These are phyloP conservation scores for Phylloscopus collybita DNA, from an alignment of 2,797 vertebrate species.

Conservation along the genomic window DNA sequence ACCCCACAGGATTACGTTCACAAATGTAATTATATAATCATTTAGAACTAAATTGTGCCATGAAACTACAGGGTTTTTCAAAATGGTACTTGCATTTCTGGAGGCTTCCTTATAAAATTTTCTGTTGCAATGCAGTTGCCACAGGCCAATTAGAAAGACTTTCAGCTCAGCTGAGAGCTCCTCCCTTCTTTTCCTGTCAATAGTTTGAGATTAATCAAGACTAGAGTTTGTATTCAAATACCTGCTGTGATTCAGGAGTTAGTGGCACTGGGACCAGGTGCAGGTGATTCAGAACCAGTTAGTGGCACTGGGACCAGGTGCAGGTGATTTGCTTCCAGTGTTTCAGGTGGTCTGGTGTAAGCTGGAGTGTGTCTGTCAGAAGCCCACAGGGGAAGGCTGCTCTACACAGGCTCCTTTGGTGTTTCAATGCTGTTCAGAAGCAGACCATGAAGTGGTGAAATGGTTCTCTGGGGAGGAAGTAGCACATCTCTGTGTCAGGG, in stretches of 20 bases:
- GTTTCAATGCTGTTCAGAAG: not conserved
- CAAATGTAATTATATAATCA: constrained; percentile 79
- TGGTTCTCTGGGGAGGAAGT: not conserved
- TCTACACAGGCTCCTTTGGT: not conserved
- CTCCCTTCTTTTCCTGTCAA: not conserved
- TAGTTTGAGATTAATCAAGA: not conserved
- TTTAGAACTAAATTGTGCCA: constrained; percentile 66
- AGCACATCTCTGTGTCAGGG: not conserved
- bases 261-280: not conserved
- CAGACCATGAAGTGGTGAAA: not conserved
- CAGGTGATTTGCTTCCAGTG: not conserved
- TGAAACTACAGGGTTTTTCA: constrained; percentile 49
- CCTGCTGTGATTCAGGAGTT: not conserved
- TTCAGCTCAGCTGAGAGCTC: not conserved
- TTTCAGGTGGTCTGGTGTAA: not conserved
- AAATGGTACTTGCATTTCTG: not conserved
- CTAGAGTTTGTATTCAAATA: not conserved
- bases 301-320: not conserved
- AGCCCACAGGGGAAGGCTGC: not conserved
- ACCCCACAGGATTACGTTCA: constrained; percentile 74
- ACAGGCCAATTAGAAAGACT: not conserved
- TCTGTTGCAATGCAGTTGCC: not conserved
- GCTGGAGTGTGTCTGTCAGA: not conserved
- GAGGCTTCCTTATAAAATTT: not conserved
- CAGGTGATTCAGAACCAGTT: not conserved